phyloP scores from a whole-genome alignment of 2,888 invertebrate genomes.

The Melanophora roralis region DNA sequence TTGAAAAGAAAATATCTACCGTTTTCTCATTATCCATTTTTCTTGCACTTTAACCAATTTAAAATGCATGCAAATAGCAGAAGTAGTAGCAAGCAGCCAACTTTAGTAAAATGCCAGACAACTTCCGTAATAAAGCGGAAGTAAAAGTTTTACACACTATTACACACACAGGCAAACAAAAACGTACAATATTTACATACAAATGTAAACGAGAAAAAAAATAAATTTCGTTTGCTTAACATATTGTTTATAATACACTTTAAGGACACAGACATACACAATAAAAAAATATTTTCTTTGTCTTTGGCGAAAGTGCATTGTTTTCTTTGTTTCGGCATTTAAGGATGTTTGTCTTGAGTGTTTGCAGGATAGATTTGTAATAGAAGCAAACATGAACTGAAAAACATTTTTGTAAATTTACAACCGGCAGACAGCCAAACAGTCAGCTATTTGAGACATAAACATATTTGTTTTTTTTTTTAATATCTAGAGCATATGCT shows the following conservation, averaged over 20 bases:
- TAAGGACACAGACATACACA: not conserved
- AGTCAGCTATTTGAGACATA: conserved; percentile 17
- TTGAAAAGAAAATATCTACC: no score
- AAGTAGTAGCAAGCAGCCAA: conserved; percentile 26
- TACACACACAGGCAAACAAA: conserved; percentile 10
- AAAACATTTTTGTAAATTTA: conserved; percentile 20
- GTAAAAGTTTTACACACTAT: conserved; percentile 54
- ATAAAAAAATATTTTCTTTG: not conserved
- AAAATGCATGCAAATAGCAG: conserved; percentile 51
- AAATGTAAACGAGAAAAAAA: not conserved
- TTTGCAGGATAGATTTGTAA: conserved; percentile 7
- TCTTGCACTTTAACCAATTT: conserved; percentile 23
- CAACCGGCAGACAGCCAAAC: conserved; percentile 40
- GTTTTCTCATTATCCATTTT: not conserved
- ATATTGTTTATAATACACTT: conserved; percentile 42
- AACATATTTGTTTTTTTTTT: conserved; percentile 28
- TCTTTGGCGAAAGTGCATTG: not conserved
- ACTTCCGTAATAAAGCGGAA: conserved; percentile 61
- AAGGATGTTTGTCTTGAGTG: not conserved
- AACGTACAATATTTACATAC: not conserved
- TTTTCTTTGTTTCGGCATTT: not conserved
- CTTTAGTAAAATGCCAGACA: conserved; percentile 58
- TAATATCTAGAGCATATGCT: no score
- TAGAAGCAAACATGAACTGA: conserved; percentile 34
- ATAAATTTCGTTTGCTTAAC: conserved; percentile 47